phyloP scores from a whole-genome alignment of 2,113 vertebrate genomes.

The Rhizomys pruinosus region DNA sequence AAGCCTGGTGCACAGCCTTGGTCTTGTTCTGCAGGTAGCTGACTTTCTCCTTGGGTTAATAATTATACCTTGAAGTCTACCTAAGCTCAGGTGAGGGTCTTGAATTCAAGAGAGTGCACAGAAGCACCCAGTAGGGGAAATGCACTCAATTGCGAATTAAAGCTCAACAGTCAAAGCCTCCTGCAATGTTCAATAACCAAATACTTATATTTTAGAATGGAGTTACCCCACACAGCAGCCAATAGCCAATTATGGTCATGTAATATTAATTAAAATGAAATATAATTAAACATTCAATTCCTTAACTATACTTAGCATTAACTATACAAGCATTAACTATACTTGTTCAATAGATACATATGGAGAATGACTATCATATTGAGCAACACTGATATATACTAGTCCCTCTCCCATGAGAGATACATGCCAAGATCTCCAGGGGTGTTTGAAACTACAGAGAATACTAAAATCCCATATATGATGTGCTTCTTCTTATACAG shows the following conservation, averaged over 20 bases:
- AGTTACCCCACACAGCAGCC: neutral
- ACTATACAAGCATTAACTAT: neutral
- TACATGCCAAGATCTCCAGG: neutral
- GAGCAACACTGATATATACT: neutral
- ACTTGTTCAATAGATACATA: neutral
- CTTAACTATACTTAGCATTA: neutral
- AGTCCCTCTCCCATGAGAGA: neutral
- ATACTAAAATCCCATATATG: neutral
- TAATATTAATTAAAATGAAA: conserved; percentile 15
- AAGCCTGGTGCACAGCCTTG: neutral
- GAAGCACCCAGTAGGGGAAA: neutral
- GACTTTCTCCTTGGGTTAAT: neutral
- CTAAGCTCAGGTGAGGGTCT: neutral
- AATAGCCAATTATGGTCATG: neutral
- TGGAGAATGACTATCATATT: rapidly evolving
- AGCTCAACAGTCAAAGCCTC: neutral
- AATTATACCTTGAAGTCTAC: neutral
- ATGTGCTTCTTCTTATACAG: neutral
- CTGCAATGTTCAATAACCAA: neutral
- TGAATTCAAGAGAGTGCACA: neutral
- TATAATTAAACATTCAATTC: neutral
- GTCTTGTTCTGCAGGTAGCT: neutral
- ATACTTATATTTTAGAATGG: neutral
- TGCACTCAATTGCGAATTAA: neutral
- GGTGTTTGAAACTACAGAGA: neutral